Conservation (phyloP, 2,888 invertebrate genomes). For the Eumacrocentrus americanus region DNA sequence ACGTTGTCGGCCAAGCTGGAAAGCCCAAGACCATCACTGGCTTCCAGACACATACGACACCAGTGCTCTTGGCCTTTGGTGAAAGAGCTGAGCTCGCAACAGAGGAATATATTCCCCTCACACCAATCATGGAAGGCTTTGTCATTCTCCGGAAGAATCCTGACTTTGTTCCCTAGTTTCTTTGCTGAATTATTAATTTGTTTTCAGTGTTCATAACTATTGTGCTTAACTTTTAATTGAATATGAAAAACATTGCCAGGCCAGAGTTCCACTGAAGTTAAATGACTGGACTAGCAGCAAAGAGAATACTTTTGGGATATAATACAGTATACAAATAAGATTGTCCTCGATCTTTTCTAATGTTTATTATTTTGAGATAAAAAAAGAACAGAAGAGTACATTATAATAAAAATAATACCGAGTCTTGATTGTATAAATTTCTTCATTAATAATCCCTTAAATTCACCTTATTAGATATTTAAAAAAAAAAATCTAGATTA, state of each 20-base stretch:
- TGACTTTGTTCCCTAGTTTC: conserved; percentile 64
- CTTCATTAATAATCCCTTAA: background rate
- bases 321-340: background rate
- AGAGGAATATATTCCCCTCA: conserved; percentile 93
- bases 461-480: background rate
- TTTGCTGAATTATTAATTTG: too few species aligned
- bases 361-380: conserved; percentile 12
- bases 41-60: conserved; percentile 99
- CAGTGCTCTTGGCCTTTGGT: conserved; percentile 93
- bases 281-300: background rate
- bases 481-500: background rate
- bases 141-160: conserved; percentile 96
- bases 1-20: conserved; percentile 99
- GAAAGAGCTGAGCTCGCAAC: conserved; percentile 98
- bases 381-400: background rate
- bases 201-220: too few species aligned
- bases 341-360: conserved; percentile 6
- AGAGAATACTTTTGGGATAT: background rate
- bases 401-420: conserved; percentile 1
- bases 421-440: background rate
- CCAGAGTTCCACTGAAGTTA: too few species aligned
- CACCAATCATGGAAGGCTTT: conserved; percentile 98
- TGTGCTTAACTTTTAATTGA: background rate
- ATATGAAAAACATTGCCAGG: background rate
- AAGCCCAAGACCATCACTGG: conserved; percentile 99